Evolutionary conservation across 2,113 vertebrate species (phyloP), one percentile per base, ranked within the genome.

Genomic region (Gasterosteus aculeatus): DNA sequence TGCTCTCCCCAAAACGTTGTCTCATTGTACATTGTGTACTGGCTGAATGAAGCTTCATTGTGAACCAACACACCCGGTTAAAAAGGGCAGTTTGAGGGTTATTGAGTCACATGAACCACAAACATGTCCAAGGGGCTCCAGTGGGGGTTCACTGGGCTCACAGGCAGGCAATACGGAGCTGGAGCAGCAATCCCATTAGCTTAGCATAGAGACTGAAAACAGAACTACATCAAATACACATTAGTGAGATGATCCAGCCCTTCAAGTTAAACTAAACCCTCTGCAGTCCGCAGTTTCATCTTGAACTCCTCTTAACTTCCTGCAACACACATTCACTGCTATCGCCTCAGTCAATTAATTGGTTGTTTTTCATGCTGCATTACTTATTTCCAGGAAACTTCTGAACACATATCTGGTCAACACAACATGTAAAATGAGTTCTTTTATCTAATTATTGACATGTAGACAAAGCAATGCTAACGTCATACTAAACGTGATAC

Each of bases 101-200:
- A 8, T 16, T 72, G 60, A 59, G 51, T 72, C 68, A 78, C 7
- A 22, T 63, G 15, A 51, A 29, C 9, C 44, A 61, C 57, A 49
- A 11, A 26, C 42, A 26, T 66, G 31, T 31, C 41, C 14, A 9
- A 22, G 33, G 47, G 26, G 63, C 7, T 53, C 12, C 19, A n/a
- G 59, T 41, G n/a, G 39, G 47, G 38, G 41, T 80, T 69, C 31
- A 51, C 41, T 10, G 5, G 39, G 10, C 33, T 14, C 18, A 58
- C 19, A 35, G 33, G 3, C 5, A 38, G 35, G 5, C 5, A 38
- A 38, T 7, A 38, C 1, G 35, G 35, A 38, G 35, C 6, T 38
- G 35, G 5, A 38, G 35, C 5, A 38, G 35, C 1, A 6, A 38
- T 38, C 44, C 12, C 3, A 12, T 44, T 44, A 15, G 42, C 41